A percentile compares a stretch with the other conserved stretches of the same genome.
Evolutionary conservation across 2,113 vertebrate genomes (phyloP).

Genomic region (Plestiodon gilberti): DNA sequence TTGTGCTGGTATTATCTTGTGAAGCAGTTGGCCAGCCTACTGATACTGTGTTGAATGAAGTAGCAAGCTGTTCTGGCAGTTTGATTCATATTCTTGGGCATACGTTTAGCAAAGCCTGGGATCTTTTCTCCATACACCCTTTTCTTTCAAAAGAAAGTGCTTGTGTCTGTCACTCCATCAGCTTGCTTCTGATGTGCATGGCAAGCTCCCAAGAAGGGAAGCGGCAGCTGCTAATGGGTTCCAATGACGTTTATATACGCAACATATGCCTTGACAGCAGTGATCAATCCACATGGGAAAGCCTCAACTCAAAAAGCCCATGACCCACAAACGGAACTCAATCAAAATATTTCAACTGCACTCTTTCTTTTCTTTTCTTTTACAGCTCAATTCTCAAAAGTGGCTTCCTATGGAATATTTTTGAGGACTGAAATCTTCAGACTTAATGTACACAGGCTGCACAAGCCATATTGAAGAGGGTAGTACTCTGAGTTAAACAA

Average conservation of each 20-base stretch:
- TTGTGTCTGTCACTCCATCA: slow-evolving; percentile 20
- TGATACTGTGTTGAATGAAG: not conserved
- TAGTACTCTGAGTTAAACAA: not conserved
- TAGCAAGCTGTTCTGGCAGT: not conserved
- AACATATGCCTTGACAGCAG: slow-evolving; percentile 25
- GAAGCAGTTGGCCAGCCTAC: not conserved
- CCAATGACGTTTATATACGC: slow-evolving; percentile 15
- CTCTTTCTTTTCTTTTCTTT: not conserved
- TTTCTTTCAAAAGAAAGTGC: not conserved
- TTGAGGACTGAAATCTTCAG: not conserved
- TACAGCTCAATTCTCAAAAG: not conserved
- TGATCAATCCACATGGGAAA: slow-evolving; percentile 24
- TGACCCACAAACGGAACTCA: not conserved
- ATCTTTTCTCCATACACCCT: not conserved
- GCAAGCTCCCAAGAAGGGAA: slow-evolving; percentile 13
- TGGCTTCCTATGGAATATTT: not conserved
- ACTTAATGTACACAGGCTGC: too few relatives aligned
- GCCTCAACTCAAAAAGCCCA: slow-evolving; percentile 9
- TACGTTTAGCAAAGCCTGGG: not conserved
- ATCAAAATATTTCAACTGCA: slow-evolving; percentile 1
- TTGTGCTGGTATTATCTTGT: not conserved
- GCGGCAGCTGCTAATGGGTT: slow-evolving; percentile 18
- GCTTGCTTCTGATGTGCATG: slow-evolving; percentile 25
- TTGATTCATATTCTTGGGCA: not conserved
- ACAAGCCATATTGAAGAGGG: not conserved